Evolutionary conservation across 64 coral and sea anemone species (phyloP), one percentile per base, ranked within the genome.

Genomic region (Montipora efflorescens): DNA sequence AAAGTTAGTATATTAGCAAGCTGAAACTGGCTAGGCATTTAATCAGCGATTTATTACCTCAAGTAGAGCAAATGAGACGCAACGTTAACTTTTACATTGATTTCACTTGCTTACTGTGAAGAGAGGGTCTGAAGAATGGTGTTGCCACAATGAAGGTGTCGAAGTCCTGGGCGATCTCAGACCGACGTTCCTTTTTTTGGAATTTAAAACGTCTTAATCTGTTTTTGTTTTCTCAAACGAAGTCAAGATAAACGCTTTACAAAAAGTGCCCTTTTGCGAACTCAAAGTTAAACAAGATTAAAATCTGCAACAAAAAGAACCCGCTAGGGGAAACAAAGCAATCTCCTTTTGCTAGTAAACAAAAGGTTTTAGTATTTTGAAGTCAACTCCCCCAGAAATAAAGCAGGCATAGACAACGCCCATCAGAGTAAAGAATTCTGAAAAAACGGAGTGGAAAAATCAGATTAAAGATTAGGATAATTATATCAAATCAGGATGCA

Each of bases 191-290:
- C 11, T 57, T 6, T 57, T 11, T 57, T 57, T 11, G 53, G 11
- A 57, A 57, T 11, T 57, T 6, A 11, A 11, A 57, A 57, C 53
- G 53, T 57, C 53, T 57, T 57, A 57, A 57, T 86, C 19, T 50
- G 82, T 86, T 86, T 72, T 19, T 84, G 66, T 86, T 86, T 86
- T 68, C 18, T 70, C 19, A 71, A 70, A 71, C 67, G 48, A 84
- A 47, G 28, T 14, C 62, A 48, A 69, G 64, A 49, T 68, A 84
- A 86, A 71, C 44, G 43, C 15, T 71, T 86, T 22, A 47, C 18
- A 9, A 16, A 71, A 12, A 51, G 19, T 9, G 16, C 47, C 53
- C 44, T 86, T 71, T 49, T 19, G 4, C 36, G 7, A 49, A 45
- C 12, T 45, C 18, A 47, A 50, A 71, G n/a, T 64, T 48, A 71